Evolutionary conservation across 1,140 invertebrate species (phyloP).

Genomic region (Microplitis mediator): DNA sequence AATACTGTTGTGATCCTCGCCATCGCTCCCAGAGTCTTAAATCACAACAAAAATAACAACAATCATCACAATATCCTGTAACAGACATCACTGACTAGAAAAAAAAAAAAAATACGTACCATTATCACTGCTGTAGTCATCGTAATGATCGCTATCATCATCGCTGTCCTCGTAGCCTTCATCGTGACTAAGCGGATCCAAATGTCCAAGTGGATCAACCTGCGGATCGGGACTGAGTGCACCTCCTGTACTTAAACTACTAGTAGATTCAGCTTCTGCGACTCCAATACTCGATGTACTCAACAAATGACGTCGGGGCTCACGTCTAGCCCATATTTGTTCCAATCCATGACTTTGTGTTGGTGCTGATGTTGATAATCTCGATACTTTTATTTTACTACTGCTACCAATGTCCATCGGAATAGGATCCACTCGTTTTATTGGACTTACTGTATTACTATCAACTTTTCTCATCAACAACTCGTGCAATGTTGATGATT

Average conservation of each 20-base stretch:
- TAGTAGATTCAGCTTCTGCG: conserved; percentile 84
- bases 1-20: conserved; percentile 30
- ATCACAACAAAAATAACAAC: conserved; percentile 10
- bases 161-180: conserved; percentile 74
- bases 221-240: conserved; percentile 79
- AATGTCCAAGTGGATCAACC: conserved; percentile 77
- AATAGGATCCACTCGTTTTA: conserved; percentile 24
- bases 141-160: conserved; percentile 85
- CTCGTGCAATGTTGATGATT: conserved; percentile 68
- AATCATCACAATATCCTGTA: too few relatives aligned
- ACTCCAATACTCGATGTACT: conserved; percentile 77
- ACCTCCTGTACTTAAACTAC: conserved; percentile 82
- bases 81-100: conserved; percentile 13
- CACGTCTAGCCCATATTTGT: conserved; percentile 82
- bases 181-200: conserved; percentile 81
- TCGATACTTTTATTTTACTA: conserved; percentile 64
- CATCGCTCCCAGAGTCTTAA: conserved; percentile 71
- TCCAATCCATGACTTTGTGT: conserved; percentile 76
- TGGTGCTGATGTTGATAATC: conserved; percentile 83
- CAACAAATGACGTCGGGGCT: conserved; percentile 84
- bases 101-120: conserved; percentile 55
- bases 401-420: conserved; percentile 45
- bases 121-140: conserved; percentile 83
- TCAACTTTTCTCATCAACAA: conserved; percentile 68
- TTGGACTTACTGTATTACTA: conserved; percentile 53